phyloP scores from a whole-genome alignment of 2,797 vertebrate species.

The Antrozous pallidus region DNA sequence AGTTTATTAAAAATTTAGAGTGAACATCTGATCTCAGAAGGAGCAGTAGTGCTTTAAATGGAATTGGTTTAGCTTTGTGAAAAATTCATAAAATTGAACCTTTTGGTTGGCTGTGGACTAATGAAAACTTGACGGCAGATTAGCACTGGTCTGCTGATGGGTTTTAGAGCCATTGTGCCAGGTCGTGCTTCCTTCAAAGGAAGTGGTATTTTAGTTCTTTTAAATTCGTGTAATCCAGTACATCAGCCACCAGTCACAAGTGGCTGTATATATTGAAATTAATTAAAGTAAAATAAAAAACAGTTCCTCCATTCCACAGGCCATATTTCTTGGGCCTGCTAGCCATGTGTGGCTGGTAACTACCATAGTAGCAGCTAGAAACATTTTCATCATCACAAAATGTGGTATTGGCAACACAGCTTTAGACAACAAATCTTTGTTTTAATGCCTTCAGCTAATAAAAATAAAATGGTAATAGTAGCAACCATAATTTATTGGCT shows the following conservation, averaged over 20 bases:
- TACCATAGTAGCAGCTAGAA: not conserved
- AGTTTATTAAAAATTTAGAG: not conserved
- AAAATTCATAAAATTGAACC: not conserved
- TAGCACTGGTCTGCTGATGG: not conserved
- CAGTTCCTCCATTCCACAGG: not conserved
- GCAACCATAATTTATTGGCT: not conserved
- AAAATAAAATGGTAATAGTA: not conserved
- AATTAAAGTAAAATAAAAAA: slow-evolving; percentile 22
- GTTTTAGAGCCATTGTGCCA: not conserved
- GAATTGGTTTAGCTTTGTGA: slow-evolving; percentile 37
- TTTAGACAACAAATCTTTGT: not conserved
- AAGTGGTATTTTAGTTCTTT: slow-evolving; percentile 28
- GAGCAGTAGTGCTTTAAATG: not conserved
- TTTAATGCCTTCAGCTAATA: slow-evolving; percentile 13
- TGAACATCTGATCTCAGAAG: not conserved
- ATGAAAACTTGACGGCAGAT: slow-evolving; percentile 4
- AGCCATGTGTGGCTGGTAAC: not conserved
- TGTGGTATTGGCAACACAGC: not conserved
- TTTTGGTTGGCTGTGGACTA: slow-evolving; percentile 6
- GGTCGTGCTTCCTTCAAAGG: slow-evolving; percentile 3
- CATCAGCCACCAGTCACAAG: not conserved
- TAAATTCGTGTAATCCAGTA: not conserved
- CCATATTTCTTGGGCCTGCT: not conserved
- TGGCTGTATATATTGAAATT: slow-evolving; percentile 18
- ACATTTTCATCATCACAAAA: not conserved